phyloP scores from a whole-genome alignment of 2,888 invertebrate genomes.

The Drosophila yooni region DNA sequence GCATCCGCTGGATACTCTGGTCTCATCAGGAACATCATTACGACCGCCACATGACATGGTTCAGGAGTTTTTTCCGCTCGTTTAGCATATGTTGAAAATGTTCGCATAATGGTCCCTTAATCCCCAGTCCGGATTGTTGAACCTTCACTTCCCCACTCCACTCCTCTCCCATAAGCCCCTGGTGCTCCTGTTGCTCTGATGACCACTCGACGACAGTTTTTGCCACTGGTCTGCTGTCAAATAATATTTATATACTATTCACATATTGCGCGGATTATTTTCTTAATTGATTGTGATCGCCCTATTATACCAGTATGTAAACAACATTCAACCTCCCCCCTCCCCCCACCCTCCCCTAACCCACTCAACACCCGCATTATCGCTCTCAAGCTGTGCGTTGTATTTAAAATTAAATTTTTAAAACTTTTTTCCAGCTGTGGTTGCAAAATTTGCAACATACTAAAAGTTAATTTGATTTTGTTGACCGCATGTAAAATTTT shows the following conservation, averaged over 20 bases:
- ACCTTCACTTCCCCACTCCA: background rate
- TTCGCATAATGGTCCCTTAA: conserved; percentile 58
- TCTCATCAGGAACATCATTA: conserved; percentile 57
- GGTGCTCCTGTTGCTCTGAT: conserved; percentile 11
- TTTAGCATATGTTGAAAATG: conserved; percentile 65
- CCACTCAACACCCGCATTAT: background rate
- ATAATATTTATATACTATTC: conserved; percentile 73
- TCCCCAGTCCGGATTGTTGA: conserved; percentile 36
- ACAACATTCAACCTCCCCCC: background rate
- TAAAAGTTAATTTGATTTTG: conserved; percentile 76
- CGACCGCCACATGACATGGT: conserved; percentile 47
- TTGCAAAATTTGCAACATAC: conserved; percentile 51
- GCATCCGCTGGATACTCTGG: conserved; percentile 17
- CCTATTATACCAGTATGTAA: conserved; percentile 50
- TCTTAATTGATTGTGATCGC: conserved; percentile 74
- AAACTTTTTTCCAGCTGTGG: conserved; percentile 49
- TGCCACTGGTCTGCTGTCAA: conserved; percentile 51
- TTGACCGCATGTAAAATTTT: conserved; percentile 66
- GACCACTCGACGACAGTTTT: conserved; percentile 60
- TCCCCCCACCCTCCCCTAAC: background rate
- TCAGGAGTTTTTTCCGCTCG: conserved; percentile 37
- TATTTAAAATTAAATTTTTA: conserved; percentile 50
- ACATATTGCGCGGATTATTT: conserved; percentile 73
- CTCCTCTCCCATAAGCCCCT: background rate
- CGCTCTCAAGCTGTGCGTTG: background rate